Conservation (phyloP, 2,888 invertebrate genomes). For the Epinotia nisella region DNA sequence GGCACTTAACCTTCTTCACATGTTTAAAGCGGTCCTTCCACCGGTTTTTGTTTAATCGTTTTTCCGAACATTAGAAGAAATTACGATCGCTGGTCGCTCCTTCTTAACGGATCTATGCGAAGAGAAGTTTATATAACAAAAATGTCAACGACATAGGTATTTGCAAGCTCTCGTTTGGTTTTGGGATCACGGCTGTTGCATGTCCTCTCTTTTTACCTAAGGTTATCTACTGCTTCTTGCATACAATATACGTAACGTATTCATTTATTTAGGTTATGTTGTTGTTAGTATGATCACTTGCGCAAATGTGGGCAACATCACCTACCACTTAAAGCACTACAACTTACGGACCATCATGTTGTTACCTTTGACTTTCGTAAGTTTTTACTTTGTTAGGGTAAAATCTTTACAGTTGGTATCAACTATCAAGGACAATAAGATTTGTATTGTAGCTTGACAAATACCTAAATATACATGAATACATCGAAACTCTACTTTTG, state of each 20-base stretch:
- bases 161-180: too few species aligned
- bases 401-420: too few species aligned
- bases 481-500: neutral
- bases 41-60: constrained; percentile 47
- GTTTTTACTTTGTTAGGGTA: too few species aligned
- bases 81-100: constrained; percentile 53
- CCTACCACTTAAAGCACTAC: too few species aligned
- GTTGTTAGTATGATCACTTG: neutral
- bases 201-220: too few species aligned
- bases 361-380: too few species aligned
- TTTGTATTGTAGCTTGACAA: neutral
- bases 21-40: constrained; percentile 55
- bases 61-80: constrained; percentile 54
- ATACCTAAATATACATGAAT: neutral
- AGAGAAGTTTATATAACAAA: neutral
- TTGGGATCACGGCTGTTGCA: too few species aligned
- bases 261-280: neutral
- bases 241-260: neutral
- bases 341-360: too few species aligned
- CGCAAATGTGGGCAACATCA: neutral
- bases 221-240: too few species aligned
- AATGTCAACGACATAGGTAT: neutral
- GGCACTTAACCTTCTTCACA: constrained; percentile 71
- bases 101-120: neutral
- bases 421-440: too few species aligned